Evolutionary conservation across 2,888 invertebrate genomes (phyloP), one percentile per base, ranked within the genome.

Genomic region (Opisthograptis luteolata): DNA sequence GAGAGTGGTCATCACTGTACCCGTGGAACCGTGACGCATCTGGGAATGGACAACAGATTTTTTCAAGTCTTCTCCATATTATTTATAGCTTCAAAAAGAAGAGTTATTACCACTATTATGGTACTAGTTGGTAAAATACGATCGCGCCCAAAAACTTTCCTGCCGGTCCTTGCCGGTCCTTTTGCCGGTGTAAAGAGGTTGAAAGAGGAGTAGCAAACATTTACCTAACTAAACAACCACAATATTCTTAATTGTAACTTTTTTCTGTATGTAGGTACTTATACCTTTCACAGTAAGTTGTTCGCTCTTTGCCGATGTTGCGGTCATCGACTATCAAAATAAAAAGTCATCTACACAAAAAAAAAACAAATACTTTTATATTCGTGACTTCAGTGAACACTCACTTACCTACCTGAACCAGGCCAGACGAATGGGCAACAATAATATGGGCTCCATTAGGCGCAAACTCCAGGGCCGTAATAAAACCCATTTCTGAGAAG

Each of bases 321-420:
- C 13, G 15, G 13, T 15, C 4, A 6, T 25, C 20, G 19, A 36
- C 30, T 25, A 42, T 14, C 32, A 6, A 22, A 9, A 3, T 13
- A 13, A 30, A 17, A 5, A 24, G 15, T 15, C 28, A 35, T 25
- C 39, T 47, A 35, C 6, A 13, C 6, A 20, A 31, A 43, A 43
- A 39, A 49, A 43, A 39, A 37, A 32, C 31, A 31, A 17, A 25
- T 32, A n/a, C 25, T 2, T 32, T 17, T 9, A 9, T 9, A 9
- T 24, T 24, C 9, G n/a, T 15, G 12, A 36, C 15, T 45, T 43
- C 48, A n/a, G 22, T 28, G 31, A 28, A 41, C 35, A 25, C 42
- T 34, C 44, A 37, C 37, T 43, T 69, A 91, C 92, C 87, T 92
- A 91, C 92, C 87, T 92, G 91, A 59, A 92, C 87, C 50, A 80